A percentile compares a stretch with the other conserved stretches of the same genome.
Evolutionary conservation across 2,888 invertebrate species (phyloP).

Genomic region (Pseudococcus longispinus): DNA sequence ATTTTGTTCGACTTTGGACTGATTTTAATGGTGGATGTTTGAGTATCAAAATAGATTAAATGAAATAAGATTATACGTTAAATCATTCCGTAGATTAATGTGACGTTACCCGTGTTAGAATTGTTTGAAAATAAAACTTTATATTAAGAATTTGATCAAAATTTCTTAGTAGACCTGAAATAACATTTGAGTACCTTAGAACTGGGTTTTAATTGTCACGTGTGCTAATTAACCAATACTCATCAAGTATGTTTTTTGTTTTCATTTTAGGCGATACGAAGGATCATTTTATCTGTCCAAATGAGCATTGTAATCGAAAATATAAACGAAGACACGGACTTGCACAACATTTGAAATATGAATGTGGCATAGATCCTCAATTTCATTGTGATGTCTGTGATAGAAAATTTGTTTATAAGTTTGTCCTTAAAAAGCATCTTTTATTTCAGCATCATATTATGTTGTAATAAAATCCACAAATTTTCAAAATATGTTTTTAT

Average conservation of each 20-base stretch:
- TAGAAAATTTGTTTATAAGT: conserved; percentile 52
- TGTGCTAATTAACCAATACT: not conserved
- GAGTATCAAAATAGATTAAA: not conserved
- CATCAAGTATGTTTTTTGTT: not conserved
- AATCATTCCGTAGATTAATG: not conserved
- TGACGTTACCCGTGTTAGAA: not conserved
- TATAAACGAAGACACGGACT: conserved; percentile 63
- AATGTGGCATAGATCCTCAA: conserved; percentile 70
- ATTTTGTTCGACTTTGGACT: not conserved
- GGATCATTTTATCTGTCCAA: conserved; percentile 48
- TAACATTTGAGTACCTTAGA: no score
- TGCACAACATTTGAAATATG: conserved; percentile 69
- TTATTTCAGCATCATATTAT: conserved; percentile 8
- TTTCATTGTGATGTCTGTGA: conserved; percentile 66
- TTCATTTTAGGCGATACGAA: not conserved
- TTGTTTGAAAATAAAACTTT: not conserved
- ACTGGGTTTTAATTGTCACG: not conserved
- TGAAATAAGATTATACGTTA: not conserved
- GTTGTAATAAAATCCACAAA: not conserved
- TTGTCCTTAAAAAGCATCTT: conserved; percentile 32
- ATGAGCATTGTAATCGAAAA: conserved; percentile 48
- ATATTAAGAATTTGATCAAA: not conserved
- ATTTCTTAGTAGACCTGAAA: not conserved
- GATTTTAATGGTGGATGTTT: not conserved
- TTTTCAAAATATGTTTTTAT: not conserved